These are phyloP conservation scores for Brachionus plicatilis DNA, from an alignment of 1,140 invertebrate genomes.

Conservation along the genomic window DNA sequence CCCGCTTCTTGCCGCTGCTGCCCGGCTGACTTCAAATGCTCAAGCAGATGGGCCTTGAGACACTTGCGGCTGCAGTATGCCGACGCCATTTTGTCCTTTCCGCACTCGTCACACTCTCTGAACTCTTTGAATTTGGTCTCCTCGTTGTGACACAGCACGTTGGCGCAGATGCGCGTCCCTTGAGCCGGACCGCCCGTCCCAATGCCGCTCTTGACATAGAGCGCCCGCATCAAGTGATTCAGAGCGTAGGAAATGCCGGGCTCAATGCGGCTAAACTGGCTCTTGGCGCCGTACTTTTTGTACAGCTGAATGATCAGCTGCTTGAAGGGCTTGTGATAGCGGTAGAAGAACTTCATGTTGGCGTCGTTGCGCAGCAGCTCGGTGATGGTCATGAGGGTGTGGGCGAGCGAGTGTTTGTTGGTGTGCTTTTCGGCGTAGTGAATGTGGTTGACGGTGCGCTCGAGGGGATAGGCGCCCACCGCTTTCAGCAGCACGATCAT, in stretches of 20 bases:
- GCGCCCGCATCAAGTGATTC: conserved; percentile 19
- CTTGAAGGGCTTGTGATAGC: conserved; percentile 34
- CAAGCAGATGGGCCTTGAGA: not conserved
- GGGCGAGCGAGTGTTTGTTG: not conserved
- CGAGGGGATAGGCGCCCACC: not conserved
- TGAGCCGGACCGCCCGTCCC: not conserved
- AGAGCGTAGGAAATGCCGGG: conserved; percentile 5
- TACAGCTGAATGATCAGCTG: conserved; percentile 21
- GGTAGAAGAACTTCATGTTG: conserved; percentile 36
- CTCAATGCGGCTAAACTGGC: not conserved
- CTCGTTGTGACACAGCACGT: not conserved
- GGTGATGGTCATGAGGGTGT: conserved; percentile 10
- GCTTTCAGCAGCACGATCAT: conserved; percentile 5
- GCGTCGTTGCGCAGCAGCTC: conserved; percentile 1
- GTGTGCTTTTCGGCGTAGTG: conserved; percentile 10
- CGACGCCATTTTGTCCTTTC: not conserved
- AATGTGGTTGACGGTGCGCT: conserved; percentile 3
- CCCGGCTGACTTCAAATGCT: not conserved
- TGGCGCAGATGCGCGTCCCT: not conserved
- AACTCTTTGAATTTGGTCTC: conserved; percentile 34
- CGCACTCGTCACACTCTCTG: not conserved
- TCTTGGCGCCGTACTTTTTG: conserved; percentile 26
- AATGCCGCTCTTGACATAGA: not conserved
- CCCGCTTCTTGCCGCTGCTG: not conserved
- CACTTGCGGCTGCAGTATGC: conserved; percentile 31